These are phyloP conservation scores for Stictonetta naevosa DNA, from an alignment of 2,113 vertebrate genomes.

Conservation along the genomic window DNA sequence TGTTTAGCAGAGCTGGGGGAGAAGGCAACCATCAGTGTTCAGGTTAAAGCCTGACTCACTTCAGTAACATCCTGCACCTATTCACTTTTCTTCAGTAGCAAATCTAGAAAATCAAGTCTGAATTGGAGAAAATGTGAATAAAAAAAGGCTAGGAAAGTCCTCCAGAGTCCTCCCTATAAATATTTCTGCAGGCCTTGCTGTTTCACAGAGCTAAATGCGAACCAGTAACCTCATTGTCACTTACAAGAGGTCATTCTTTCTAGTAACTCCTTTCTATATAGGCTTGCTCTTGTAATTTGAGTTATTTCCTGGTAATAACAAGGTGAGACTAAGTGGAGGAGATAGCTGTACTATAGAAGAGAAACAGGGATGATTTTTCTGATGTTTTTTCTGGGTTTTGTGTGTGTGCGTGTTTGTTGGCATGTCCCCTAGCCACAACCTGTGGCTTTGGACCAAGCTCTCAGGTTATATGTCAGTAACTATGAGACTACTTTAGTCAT, in stretches of 20 bases:
- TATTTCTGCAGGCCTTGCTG: background rate
- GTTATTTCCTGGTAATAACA: background rate
- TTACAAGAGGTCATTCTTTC: background rate
- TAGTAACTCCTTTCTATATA: background rate
- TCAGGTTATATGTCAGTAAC: background rate
- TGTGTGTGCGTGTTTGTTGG: too few species aligned
- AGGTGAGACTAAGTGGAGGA: background rate
- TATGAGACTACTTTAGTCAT: background rate
- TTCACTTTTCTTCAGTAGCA: background rate
- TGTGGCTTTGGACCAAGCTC: background rate
- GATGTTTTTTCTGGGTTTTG: too few species aligned
- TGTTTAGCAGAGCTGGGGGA: background rate
- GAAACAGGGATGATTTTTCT: too few species aligned
- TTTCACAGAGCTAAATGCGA: background rate
- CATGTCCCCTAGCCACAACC: too few species aligned
- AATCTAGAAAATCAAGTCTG: background rate
- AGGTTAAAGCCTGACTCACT: background rate
- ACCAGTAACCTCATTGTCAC: background rate
- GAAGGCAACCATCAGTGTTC: background rate
- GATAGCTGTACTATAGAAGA: background rate
- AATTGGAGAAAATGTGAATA: background rate
- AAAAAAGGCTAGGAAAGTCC: background rate
- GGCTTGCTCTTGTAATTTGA: background rate
- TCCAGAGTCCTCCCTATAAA: background rate
- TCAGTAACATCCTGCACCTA: background rate